Conservation (phyloP, 2,797 vertebrate species). For the Oophaga sylvatica region DNA sequence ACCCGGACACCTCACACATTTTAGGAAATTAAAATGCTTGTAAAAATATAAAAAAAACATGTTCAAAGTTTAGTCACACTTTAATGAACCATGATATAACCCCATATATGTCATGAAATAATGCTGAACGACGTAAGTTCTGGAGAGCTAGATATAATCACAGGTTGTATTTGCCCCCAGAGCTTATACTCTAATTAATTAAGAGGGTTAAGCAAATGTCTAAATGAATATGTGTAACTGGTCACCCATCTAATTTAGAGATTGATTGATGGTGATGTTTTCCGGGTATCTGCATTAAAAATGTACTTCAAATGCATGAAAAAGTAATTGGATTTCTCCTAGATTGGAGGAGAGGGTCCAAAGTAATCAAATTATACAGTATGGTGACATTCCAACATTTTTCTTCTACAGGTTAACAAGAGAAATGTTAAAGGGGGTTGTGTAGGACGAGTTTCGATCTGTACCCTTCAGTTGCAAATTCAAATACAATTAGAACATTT, state of each 20-base stretch:
- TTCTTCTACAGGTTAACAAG: slow-evolving; percentile 29
- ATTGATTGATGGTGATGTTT: slow-evolving; percentile 24
- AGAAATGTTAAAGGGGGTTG: background rate
- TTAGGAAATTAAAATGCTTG: too few relatives aligned
- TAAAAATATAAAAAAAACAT: too few relatives aligned
- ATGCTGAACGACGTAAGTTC: background rate
- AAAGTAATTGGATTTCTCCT: slow-evolving; percentile 45
- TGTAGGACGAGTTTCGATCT: background rate
- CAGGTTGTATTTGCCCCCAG: background rate
- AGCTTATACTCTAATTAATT: slow-evolving; percentile 31
- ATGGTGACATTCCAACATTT: background rate
- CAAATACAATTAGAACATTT: background rate
- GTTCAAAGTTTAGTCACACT: background rate
- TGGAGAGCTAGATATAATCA: background rate
- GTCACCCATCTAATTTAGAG: background rate
- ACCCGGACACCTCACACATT: too few relatives aligned
- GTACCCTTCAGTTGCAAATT: background rate
- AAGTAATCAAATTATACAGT: slow-evolving; percentile 23
- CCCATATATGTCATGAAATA: background rate
- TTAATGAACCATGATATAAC: background rate
- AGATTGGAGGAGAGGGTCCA: background rate
- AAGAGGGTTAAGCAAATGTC: slow-evolving; percentile 9
- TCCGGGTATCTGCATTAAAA: slow-evolving; percentile 25
- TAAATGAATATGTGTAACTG: background rate
- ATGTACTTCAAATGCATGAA: slow-evolving; percentile 36